Percentiles rank a stretch among this genome's conserved stretches.
Evolutionary conservation across 2,113 vertebrate genomes (phyloP).

Genomic region (Genyomyrus donnyi): DNA sequence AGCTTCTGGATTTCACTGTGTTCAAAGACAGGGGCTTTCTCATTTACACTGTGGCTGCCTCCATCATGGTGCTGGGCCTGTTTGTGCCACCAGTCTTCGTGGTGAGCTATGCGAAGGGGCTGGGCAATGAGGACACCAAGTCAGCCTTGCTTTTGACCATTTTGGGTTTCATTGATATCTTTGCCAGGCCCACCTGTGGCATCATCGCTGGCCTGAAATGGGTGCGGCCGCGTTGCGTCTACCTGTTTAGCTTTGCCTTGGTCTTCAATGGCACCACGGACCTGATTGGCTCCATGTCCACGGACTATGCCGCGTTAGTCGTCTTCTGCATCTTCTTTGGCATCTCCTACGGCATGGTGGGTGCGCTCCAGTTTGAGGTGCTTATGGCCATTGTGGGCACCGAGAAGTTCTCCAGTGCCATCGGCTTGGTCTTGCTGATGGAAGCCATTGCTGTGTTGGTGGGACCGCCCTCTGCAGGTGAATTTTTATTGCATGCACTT

Average conservation of each 20-base stretch:
- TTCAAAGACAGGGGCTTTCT: slow-evolving; percentile 80
- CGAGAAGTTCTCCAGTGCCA: slow-evolving; percentile 86
- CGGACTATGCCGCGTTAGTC: slow-evolving; percentile 68
- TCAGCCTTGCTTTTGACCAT: slow-evolving; percentile 82
- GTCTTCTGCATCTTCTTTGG: slow-evolving; percentile 93
- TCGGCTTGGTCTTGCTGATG: slow-evolving; percentile 83
- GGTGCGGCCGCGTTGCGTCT: slow-evolving; percentile 82
- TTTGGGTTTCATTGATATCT: slow-evolving; percentile 88
- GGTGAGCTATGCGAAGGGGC: slow-evolving; percentile 87
- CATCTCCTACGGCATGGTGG: slow-evolving; percentile 95
- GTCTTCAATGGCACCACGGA: slow-evolving; percentile 86
- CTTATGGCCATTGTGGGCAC: slow-evolving; percentile 94
- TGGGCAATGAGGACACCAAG: slow-evolving; percentile 74
- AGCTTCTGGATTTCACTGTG: slow-evolving; percentile 82
- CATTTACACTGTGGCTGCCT: slow-evolving; percentile 79
- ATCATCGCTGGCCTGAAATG: slow-evolving; percentile 72
- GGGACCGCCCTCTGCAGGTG: slow-evolving; percentile 85
- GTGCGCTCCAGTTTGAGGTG: slow-evolving; percentile 94
- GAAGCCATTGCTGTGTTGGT: slow-evolving; percentile 87
- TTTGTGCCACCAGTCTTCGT: slow-evolving; percentile 92
- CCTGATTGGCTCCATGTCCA: slow-evolving; percentile 72
- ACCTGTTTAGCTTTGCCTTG: slow-evolving; percentile 90
- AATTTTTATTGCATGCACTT: slow-evolving; percentile 19
- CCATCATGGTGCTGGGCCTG: slow-evolving; percentile 90
- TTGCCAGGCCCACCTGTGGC: slow-evolving; percentile 80